Conservation (phyloP, 2,797 vertebrate genomes). For the Spatula versicolor region DNA sequence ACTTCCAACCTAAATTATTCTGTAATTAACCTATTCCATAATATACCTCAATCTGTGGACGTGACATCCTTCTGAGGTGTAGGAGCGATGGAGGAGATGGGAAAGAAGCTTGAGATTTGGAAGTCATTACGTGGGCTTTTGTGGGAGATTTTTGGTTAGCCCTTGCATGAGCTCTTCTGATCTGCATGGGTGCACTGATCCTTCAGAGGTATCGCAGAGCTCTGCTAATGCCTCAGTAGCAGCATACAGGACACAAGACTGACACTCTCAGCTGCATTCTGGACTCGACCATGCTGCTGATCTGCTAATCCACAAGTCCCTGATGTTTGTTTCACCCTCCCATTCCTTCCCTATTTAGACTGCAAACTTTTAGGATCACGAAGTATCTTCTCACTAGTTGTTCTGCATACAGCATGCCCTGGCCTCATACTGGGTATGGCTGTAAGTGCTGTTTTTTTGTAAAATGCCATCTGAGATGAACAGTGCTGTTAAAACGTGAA, state of each 20-base stretch:
- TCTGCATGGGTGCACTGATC: neutral
- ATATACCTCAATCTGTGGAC: neutral
- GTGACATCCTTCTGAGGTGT: neutral
- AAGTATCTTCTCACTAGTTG: neutral
- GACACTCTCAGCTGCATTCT: neutral
- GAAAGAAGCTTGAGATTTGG: neutral
- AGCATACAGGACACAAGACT: fast-evolving
- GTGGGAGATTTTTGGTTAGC: neutral
- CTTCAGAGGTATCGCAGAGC: neutral
- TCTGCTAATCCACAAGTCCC: neutral
- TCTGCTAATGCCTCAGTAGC: neutral
- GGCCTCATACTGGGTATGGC: neutral
- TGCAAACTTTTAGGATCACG: neutral
- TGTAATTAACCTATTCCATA: neutral
- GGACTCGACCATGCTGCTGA: neutral
- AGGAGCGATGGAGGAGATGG: neutral
- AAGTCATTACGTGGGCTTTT: neutral
- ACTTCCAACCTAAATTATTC: neutral
- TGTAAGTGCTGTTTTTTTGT: neutral
- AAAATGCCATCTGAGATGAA: neutral
- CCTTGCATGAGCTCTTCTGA: neutral
- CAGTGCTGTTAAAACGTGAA: neutral
- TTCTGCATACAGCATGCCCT: neutral
- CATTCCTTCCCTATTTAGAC: neutral
- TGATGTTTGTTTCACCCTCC: neutral